A percentile compares a stretch with the other conserved stretches of the same genome.
These are phyloP conservation scores for Idaea biselata DNA, from an alignment of 2,888 invertebrate species.

Conservation along the genomic window DNA sequence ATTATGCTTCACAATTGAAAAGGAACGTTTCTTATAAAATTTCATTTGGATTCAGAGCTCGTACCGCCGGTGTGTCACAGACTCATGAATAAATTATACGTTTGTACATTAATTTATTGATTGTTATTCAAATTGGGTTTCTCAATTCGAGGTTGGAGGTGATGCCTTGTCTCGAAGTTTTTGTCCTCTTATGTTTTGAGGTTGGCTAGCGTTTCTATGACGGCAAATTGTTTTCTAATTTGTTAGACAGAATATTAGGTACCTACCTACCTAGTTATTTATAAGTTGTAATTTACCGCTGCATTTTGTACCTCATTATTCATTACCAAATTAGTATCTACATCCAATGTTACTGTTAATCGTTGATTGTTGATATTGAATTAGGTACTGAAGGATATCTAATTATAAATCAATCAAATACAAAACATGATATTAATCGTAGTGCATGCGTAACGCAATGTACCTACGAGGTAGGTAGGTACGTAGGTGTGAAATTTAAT, in stretches of 20 bases:
- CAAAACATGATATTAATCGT: neutral
- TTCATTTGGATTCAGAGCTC: constrained; percentile 75
- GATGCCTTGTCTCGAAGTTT: constrained; percentile 64
- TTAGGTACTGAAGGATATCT: constrained; percentile 49
- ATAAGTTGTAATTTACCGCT: constrained; percentile 38
- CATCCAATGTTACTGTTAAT: constrained; percentile 53
- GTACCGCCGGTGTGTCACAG: constrained; percentile 66
- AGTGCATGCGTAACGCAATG: neutral
- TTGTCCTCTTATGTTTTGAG: constrained; percentile 61
- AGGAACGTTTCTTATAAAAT: constrained; percentile 73
- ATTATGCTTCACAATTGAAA: constrained; percentile 71
- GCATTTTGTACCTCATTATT: constrained; percentile 43
- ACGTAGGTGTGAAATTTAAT: too few relatives aligned
- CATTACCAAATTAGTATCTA: constrained; percentile 44
- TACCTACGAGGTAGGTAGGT: too few relatives aligned
- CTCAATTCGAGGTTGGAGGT: constrained; percentile 78
- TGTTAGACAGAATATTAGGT: constrained; percentile 33
- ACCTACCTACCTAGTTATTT: too few relatives aligned
- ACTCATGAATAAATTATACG: constrained; percentile 73
- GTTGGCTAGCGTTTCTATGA: constrained; percentile 54
- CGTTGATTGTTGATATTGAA: constrained; percentile 30
- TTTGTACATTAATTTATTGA: constrained; percentile 79
- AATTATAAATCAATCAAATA: constrained; percentile 26
- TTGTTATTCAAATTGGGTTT: constrained; percentile 80
- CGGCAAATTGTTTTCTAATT: constrained; percentile 57